Percentiles rank a stretch among this genome's conserved stretches.
phyloP scores from a whole-genome alignment of 2,888 invertebrate genomes.

The Spilosoma lubricipeda region DNA sequence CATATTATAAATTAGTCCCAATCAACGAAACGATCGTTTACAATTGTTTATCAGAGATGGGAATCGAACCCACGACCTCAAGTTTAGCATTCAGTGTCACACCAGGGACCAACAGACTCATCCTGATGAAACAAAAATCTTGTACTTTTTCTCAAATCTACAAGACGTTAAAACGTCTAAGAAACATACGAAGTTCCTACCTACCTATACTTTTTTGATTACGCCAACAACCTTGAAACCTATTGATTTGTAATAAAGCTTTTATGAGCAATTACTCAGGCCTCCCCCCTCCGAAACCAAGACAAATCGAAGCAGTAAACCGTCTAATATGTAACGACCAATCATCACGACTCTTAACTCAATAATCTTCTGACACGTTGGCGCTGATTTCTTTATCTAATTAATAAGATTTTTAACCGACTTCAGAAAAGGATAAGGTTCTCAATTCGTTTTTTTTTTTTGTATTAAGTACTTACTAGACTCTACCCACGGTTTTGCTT shows the following conservation, averaged over 20 bases:
- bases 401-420: slow-evolving; percentile 29
- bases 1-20: too few relatives aligned
- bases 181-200: background rate
- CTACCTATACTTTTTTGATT: background rate
- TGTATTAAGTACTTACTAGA: background rate
- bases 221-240: slow-evolving; percentile 2
- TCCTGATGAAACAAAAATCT: too few relatives aligned
- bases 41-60: too few relatives aligned
- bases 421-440: too few relatives aligned
- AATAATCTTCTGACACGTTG: slow-evolving; percentile 14
- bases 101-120: too few relatives aligned
- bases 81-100: too few relatives aligned
- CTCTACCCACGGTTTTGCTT: background rate
- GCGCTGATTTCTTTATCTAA: slow-evolving; percentile 22
- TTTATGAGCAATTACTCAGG: background rate
- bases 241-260: slow-evolving; percentile 11
- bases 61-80: too few relatives aligned
- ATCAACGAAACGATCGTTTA: too few relatives aligned
- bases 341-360: slow-evolving; percentile 40
- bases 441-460: too few relatives aligned
- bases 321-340: slow-evolving; percentile 22
- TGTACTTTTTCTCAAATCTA: too few relatives aligned
- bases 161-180: background rate
- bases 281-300: slow-evolving; percentile 10
- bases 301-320: slow-evolving; percentile 42